phyloP scores from a whole-genome alignment of 2,888 invertebrate genomes.

The Pardosa pseudoannulata region DNA sequence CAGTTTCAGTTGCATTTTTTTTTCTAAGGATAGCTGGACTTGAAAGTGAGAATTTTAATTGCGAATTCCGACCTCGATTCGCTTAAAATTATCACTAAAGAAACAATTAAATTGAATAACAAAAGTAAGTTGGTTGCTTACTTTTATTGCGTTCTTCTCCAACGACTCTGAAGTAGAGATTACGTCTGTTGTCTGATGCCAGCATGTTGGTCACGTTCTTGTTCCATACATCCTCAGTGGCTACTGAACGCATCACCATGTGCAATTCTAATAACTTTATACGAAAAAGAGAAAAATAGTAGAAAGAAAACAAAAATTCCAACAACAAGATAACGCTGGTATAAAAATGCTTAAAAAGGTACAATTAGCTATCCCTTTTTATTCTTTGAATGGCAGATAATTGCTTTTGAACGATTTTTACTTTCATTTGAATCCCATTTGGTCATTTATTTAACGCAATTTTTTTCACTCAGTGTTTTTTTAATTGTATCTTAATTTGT shows the following conservation, averaged over 20 bases:
- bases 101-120: constrained; percentile 3
- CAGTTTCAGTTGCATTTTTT: background rate
- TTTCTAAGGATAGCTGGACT: background rate
- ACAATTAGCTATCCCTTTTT: constrained; percentile 13
- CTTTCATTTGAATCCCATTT: background rate
- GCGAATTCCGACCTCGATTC: background rate
- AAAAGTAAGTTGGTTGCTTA: background rate
- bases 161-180: constrained; percentile 89
- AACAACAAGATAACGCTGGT: background rate
- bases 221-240: constrained; percentile 71
- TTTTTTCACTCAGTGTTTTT: background rate
- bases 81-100: constrained; percentile 4
- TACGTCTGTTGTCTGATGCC: constrained; percentile 84
- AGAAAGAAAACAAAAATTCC: background rate
- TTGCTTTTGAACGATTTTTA: constrained; percentile 24
- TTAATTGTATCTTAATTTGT: background rate
- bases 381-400: constrained; percentile 22
- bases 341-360: constrained; percentile 10
- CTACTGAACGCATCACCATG: constrained; percentile 84
- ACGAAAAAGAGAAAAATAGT: background rate
- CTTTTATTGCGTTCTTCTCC: constrained; percentile 70
- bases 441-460: background rate
- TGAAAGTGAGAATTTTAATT: constrained; percentile 11
- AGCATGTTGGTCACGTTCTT: constrained; percentile 54
- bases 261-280: constrained; percentile 87